phyloP scores from a whole-genome alignment of 2,113 vertebrate genomes.

The Syngnathoides biaculeatus region DNA sequence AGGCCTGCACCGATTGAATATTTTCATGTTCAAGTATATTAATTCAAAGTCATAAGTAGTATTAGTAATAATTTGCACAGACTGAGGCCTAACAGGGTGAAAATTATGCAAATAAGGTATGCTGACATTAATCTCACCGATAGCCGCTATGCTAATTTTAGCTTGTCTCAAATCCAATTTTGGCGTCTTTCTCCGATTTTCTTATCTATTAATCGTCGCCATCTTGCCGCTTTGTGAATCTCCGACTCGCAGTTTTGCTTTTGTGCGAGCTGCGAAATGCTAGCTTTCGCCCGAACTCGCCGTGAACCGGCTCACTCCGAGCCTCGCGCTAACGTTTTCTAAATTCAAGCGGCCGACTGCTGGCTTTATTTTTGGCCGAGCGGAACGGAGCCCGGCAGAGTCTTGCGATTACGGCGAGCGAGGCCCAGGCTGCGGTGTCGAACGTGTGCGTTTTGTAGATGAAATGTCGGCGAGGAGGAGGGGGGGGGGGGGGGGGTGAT shows the following conservation, averaged over 20 bases:
- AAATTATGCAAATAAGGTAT: not conserved
- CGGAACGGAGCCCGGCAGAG: constrained; percentile 57
- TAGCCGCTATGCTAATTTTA: not conserved
- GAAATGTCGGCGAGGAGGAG: constrained; percentile 43
- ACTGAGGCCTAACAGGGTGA: too few species aligned
- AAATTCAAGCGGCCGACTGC: constrained; percentile 50
- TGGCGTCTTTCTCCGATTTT: too few species aligned
- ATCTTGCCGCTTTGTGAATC: not conserved
- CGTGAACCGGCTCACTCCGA: too few species aligned
- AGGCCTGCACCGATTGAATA: too few species aligned
- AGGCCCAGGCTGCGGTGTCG: constrained; percentile 16
- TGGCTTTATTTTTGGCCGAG: constrained; percentile 6
- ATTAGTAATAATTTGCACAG: too few species aligned
- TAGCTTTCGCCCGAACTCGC: too few species aligned
- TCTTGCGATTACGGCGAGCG: constrained; percentile 17
- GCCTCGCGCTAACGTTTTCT: constrained; percentile 30
- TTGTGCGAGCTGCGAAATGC: too few species aligned
- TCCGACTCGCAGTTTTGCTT: too few species aligned
- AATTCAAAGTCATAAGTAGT: too few species aligned
- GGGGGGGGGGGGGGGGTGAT: too few species aligned
- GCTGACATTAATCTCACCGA: not conserved
- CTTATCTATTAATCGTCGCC: not conserved
- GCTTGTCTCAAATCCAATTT: not conserved
- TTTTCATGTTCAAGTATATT: too few species aligned
- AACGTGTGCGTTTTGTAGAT: constrained; percentile 47